Evolutionary conservation across 1,140 invertebrate species (phyloP).

Genomic region (Eriosoma lanigerum): DNA sequence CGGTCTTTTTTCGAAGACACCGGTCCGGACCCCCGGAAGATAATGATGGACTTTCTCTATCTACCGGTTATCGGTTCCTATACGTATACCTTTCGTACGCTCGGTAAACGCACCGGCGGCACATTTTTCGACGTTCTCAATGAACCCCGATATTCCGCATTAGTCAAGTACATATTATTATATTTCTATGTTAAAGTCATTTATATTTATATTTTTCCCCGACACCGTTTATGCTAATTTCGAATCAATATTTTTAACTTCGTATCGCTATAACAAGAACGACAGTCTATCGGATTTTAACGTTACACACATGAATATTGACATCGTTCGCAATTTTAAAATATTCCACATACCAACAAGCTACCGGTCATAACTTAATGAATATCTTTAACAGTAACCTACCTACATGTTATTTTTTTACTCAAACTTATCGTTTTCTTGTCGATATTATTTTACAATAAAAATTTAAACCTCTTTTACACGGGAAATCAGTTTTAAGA

Average conservation of each 20-base stretch:
- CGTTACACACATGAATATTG: background rate
- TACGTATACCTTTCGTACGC: conserved; percentile 9
- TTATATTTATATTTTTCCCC: conserved; percentile 15
- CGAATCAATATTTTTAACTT: background rate
- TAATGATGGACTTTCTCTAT: conserved; percentile 48
- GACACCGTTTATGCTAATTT: conserved; percentile 8
- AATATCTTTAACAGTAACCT: too few species aligned
- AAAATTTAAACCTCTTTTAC: too few species aligned
- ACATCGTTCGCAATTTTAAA: background rate
- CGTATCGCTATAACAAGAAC: background rate
- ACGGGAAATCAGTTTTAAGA: too few species aligned
- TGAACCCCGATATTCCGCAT: background rate
- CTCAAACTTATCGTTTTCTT: too few species aligned
- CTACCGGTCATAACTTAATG: too few species aligned
- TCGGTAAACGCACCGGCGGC: background rate
- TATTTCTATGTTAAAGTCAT: background rate
- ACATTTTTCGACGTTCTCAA: conserved; percentile 15
- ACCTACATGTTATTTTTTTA: too few species aligned
- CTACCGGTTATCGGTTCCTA: conserved; percentile 24
- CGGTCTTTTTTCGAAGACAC: conserved; percentile 32
- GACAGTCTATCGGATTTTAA: background rate
- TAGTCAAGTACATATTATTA: too few species aligned
- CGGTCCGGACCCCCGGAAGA: conserved; percentile 49
- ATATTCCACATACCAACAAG: background rate
- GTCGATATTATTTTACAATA: too few species aligned